phyloP scores from a whole-genome alignment of 2,113 vertebrate genomes.

The Globicephala melas region DNA sequence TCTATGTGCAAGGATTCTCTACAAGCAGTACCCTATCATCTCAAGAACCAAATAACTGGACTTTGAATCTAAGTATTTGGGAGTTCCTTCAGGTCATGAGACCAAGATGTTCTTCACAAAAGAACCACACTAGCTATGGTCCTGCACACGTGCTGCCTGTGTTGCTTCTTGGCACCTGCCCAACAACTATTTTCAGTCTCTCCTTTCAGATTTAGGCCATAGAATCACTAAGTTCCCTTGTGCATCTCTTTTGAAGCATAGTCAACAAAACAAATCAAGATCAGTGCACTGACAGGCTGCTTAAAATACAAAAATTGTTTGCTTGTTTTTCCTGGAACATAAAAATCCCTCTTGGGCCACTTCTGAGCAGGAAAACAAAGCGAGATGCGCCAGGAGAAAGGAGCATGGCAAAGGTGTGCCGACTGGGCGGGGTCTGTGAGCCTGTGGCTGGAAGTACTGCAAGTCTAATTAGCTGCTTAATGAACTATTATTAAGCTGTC shows the following conservation, averaged over 20 bases:
- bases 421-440: neutral
- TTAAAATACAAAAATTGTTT: neutral
- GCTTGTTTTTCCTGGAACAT: neutral
- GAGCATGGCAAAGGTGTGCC: neutral
- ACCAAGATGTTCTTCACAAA: neutral
- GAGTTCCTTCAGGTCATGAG: neutral
- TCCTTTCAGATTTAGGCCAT: neutral
- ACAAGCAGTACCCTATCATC: neutral
- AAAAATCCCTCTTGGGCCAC: neutral
- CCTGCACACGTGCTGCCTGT: neutral
- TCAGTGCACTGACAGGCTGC: neutral
- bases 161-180: neutral
- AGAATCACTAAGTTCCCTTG: neutral
- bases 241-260: neutral
- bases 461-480: slow-evolving; percentile 38
- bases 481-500: slow-evolving; percentile 26
- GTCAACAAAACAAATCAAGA: slow-evolving; percentile 22
- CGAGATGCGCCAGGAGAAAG: neutral
- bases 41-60: neutral
- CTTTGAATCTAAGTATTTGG: neutral
- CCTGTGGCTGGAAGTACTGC: neutral
- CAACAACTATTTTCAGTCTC: neutral
- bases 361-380: slow-evolving; percentile 3
- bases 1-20: neutral
- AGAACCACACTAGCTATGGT: neutral